Evolutionary conservation across 2,797 vertebrate species (phyloP).

Genomic region (Danio aesculapii): DNA sequence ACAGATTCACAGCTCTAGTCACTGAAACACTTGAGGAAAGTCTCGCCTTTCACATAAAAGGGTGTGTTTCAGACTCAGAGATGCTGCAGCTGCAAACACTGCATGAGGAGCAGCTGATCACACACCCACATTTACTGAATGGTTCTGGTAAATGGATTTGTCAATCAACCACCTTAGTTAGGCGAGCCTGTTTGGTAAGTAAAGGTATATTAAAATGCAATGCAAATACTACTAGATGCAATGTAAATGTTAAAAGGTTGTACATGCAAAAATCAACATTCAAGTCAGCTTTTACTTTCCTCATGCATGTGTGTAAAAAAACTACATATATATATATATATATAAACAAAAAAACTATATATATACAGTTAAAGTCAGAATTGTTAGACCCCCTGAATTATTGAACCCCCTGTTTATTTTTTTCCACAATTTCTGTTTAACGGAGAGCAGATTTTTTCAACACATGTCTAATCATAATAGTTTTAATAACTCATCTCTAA

Average conservation of each 20-base stretch:
- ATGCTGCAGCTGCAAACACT: background rate
- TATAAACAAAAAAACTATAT: no score
- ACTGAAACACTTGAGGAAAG: background rate
- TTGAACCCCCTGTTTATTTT: no score
- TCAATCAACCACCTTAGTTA: background rate
- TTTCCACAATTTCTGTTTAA: no score
- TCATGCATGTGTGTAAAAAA: background rate
- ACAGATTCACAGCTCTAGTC: background rate
- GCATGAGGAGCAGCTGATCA: background rate
- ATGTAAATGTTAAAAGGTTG: background rate
- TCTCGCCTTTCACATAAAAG: background rate
- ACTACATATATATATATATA: no score
- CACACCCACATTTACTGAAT: background rate
- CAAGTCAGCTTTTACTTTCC: background rate
- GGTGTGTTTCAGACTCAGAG: background rate
- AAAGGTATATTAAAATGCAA: background rate
- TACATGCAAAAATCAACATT: background rate
- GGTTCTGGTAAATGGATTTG: background rate
- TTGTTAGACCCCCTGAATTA: no score
- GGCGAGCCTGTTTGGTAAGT: background rate
- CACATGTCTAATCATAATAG: no score
- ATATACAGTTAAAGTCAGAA: no score
- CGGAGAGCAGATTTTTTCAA: no score
- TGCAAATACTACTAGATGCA: background rate
- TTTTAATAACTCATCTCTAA: no score